phyloP scores from a whole-genome alignment of 2,888 invertebrate genomes.

The Rhodophaea formosa region DNA sequence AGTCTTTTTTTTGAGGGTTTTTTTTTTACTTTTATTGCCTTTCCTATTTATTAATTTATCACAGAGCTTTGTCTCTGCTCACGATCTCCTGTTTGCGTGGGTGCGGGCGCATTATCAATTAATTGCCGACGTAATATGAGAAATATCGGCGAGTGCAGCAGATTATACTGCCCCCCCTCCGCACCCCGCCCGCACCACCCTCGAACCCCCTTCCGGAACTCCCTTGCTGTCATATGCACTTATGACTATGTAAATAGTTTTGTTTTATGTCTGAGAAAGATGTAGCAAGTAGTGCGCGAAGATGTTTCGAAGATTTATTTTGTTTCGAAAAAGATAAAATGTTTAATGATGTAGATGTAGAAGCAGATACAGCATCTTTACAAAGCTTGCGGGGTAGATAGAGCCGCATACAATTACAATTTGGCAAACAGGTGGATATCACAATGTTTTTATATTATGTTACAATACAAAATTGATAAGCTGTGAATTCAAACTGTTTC shows the following conservation, averaged over 20 bases:
- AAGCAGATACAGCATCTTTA: too few species aligned
- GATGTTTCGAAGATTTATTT: neutral
- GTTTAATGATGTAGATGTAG: too few species aligned
- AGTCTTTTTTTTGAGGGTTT: too few species aligned
- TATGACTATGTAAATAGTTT: slow-evolving; percentile 33
- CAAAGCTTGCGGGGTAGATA: too few species aligned
- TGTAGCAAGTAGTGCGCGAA: neutral
- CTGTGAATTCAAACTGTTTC: too few species aligned
- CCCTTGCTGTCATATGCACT: slow-evolving; percentile 53
- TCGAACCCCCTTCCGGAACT: slow-evolving; percentile 19
- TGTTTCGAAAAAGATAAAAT: too few species aligned
- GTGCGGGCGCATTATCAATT: slow-evolving; percentile 56
- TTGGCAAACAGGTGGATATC: too few species aligned
- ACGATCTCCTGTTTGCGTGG: neutral
- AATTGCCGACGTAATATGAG: slow-evolving; percentile 48
- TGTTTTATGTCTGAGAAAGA: slow-evolving; percentile 3
- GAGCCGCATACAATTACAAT: too few species aligned
- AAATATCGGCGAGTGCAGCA: slow-evolving; percentile 39
- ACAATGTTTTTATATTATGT: too few species aligned
- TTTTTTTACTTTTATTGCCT: too few species aligned
- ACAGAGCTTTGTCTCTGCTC: neutral
- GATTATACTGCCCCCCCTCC: slow-evolving; percentile 44
- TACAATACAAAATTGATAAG: too few species aligned
- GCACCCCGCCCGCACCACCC: slow-evolving; percentile 18
- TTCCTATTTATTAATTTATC: neutral